phyloP scores from a whole-genome alignment of 2,113 vertebrate species.

The Serilophus lunatus region DNA sequence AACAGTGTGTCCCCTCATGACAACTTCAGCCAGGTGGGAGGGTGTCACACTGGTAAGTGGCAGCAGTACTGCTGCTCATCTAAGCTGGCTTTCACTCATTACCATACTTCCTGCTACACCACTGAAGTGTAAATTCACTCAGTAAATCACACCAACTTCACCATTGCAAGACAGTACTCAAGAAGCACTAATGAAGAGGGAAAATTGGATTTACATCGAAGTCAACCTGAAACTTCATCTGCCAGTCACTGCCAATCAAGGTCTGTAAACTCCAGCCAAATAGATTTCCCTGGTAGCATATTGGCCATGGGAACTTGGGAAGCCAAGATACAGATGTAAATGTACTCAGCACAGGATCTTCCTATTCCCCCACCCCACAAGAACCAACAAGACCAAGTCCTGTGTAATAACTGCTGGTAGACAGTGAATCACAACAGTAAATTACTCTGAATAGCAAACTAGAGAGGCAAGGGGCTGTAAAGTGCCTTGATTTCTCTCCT shows the following conservation, averaged over 20 bases:
- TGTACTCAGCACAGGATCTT: not conserved
- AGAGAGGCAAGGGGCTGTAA: not conserved
- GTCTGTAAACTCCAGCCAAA: not conserved
- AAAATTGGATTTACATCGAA: conserved; percentile 48
- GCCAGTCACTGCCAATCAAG: conserved; percentile 29
- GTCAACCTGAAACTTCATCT: conserved; percentile 24
- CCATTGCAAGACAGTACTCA: conserved; percentile 17
- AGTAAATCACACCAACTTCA: not conserved
- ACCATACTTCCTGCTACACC: conserved; percentile 7
- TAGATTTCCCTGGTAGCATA: not conserved
- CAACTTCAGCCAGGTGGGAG: not conserved
- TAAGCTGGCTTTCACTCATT: conserved; percentile 51
- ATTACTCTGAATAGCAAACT: not conserved
- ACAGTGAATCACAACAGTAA: not conserved
- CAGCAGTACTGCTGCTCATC: not conserved
- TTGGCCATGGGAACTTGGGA: not conserved
- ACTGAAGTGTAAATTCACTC: conserved; percentile 48
- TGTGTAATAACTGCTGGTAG: not conserved
- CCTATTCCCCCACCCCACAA: not conserved
- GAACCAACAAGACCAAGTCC: not conserved
- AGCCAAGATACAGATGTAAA: not conserved
- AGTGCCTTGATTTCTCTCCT: not conserved
- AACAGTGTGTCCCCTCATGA: rapidly evolving
- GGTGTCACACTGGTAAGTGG: not conserved
- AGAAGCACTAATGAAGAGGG: conserved; percentile 37